phyloP scores from a whole-genome alignment of 2,888 invertebrate species.

The Trissoscelio sp. region DNA sequence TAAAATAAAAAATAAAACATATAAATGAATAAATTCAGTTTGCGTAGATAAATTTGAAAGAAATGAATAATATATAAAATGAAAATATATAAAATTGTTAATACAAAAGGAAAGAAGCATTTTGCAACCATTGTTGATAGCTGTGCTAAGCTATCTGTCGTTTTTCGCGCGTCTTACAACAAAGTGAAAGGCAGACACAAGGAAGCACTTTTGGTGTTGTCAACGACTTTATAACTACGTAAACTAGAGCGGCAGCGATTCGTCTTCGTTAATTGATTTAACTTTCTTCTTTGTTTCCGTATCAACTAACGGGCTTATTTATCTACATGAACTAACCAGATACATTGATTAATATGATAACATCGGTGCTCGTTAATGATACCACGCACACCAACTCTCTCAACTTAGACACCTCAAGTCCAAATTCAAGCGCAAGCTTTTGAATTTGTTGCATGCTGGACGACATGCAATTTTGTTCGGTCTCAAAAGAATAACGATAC shows the following conservation, averaged over 20 bases:
- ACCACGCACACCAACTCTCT: constrained; percentile 44
- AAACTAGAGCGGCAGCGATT: constrained; percentile 62
- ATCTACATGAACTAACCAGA: constrained; percentile 54
- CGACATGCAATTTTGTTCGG: constrained; percentile 27
- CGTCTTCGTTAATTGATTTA: constrained; percentile 39
- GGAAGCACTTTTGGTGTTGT: constrained; percentile 67
- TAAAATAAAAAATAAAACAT: too few species aligned
- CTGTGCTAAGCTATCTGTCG: constrained; percentile 48
- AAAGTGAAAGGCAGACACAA: constrained; percentile 65
- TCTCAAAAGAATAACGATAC: constrained; percentile 36
- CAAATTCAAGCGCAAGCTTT: constrained; percentile 23
- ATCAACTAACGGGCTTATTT: constrained; percentile 34
- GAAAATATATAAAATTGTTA: too few species aligned
- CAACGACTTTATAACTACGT: constrained; percentile 64
- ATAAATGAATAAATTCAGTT: too few species aligned
- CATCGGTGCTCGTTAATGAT: constrained; percentile 48
- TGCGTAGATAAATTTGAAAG: too few species aligned
- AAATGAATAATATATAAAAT: too few species aligned
- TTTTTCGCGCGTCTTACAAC: constrained; percentile 56
- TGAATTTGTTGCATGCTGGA: constrained; percentile 14
- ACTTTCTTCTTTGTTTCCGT: constrained; percentile 25
- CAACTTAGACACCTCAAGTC: constrained; percentile 23
- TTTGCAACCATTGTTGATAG: constrained; percentile 48
- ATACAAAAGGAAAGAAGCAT: constrained; percentile 6
- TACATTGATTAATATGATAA: constrained; percentile 49